Percentiles rank a stretch among this genome's conserved stretches.
Evolutionary conservation across 2,113 vertebrate species (phyloP).

Genomic region (Rhinolophus sinicus): DNA sequence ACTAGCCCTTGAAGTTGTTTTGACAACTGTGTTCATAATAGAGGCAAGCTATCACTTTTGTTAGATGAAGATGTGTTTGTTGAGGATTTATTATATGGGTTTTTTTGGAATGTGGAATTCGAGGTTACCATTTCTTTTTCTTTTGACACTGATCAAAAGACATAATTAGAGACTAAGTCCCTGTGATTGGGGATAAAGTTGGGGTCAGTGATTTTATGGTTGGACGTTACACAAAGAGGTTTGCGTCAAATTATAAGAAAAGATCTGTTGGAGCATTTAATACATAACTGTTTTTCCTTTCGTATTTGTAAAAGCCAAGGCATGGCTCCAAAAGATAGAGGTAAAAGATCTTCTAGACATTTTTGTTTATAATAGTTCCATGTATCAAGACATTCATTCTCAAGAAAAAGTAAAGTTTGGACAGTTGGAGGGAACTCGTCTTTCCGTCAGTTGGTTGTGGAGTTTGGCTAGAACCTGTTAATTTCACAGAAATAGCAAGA

Average conservation of each 20-base stretch:
- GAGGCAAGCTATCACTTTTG: background rate
- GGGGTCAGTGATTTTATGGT: background rate
- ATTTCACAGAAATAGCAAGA: constrained; percentile 45
- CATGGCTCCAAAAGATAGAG: constrained; percentile 30
- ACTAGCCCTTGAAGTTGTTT: constrained; percentile 6
- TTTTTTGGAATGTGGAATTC: constrained; percentile 15
- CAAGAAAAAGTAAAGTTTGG: constrained; percentile 41
- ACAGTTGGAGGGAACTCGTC: constrained; percentile 27
- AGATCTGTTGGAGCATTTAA: background rate
- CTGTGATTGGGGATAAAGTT: background rate
- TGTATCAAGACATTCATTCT: constrained; percentile 32
- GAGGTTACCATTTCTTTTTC: constrained; percentile 28
- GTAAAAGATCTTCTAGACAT: constrained; percentile 25
- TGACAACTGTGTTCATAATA: background rate
- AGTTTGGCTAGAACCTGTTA: constrained; percentile 32
- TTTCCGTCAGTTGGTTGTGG: background rate
- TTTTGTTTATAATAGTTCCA: constrained; percentile 24
- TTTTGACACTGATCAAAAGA: constrained; percentile 3
- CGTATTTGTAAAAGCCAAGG: background rate
- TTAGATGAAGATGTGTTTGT: constrained; percentile 26
- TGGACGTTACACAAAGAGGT: background rate
- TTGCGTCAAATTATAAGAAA: constrained; percentile 16
- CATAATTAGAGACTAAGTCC: background rate
- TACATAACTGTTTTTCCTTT: background rate
- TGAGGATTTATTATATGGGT: background rate